Evolutionary conservation across 2,888 invertebrate genomes (phyloP).

Genomic region (Ceriagrion tenellum): DNA sequence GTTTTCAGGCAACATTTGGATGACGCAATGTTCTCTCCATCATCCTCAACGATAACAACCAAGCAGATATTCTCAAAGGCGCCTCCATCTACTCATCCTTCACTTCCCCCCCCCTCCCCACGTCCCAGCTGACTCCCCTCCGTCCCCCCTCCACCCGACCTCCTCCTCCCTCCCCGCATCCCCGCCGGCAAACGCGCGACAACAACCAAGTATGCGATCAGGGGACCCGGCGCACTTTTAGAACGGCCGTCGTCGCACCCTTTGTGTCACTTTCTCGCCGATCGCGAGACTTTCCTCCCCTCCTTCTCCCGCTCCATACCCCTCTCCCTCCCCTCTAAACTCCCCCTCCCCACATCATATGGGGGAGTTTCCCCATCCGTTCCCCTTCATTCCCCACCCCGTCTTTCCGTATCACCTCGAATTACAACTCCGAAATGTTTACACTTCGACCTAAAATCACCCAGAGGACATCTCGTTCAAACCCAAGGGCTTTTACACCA

Average conservation of each 20-base stretch:
- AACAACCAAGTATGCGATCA: conserved; percentile 21
- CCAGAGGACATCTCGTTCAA: no score
- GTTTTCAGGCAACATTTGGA: no score
- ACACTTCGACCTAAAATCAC: no score
- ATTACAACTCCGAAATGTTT: no score
- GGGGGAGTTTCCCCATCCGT: no score
- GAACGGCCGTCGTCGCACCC: background rate
- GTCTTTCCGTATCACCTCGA: no score
- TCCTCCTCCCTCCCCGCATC: background rate
- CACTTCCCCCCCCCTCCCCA: background rate
- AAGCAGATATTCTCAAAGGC: background rate
- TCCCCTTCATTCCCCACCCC: no score
- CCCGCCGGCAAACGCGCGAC: background rate
- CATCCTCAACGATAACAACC: background rate
- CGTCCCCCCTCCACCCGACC: background rate
- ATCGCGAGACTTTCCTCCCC: background rate
- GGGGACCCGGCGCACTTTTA: background rate
- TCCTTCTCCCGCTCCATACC: background rate
- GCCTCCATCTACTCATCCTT: background rate
- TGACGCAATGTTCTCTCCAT: no score
- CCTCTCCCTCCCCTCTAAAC: background rate
- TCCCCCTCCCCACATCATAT: no score
- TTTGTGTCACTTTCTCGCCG: background rate
- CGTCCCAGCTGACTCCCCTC: no score
- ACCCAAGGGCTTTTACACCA: no score